Evolutionary conservation across 2,797 vertebrate species (phyloP).

Genomic region (Varecia variegata): DNA sequence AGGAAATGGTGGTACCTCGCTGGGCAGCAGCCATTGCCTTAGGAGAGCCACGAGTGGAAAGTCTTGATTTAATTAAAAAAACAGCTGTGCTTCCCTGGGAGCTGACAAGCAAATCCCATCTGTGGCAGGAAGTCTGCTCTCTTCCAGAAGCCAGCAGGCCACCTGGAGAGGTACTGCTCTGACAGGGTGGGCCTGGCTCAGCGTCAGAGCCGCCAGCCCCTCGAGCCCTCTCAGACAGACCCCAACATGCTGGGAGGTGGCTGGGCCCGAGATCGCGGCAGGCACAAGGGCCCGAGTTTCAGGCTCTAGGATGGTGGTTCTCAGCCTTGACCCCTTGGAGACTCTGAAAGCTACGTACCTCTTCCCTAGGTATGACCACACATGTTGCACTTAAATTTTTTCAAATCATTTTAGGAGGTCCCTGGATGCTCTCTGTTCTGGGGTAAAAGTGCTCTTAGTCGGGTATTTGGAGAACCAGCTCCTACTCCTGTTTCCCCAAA

Average conservation of each 20-base stretch:
- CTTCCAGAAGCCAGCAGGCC: background rate
- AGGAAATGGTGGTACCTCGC: background rate
- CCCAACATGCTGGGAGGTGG: accelerated
- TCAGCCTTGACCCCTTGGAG: background rate
- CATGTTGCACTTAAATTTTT: background rate
- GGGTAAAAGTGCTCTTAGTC: background rate
- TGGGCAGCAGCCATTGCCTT: background rate
- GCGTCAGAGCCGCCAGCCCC: background rate
- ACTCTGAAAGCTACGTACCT: background rate
- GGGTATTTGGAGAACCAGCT: background rate
- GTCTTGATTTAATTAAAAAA: conserved; percentile 20
- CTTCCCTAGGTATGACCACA: background rate
- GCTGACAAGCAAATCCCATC: background rate
- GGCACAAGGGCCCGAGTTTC: background rate
- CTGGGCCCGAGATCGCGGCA: background rate
- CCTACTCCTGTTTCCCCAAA: background rate
- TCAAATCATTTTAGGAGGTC: background rate
- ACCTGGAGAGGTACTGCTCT: background rate
- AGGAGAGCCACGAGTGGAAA: background rate
- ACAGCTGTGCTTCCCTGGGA: background rate
- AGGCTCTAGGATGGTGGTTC: background rate
- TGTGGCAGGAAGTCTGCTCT: conserved; percentile 1
- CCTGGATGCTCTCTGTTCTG: background rate
- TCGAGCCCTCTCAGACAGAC: background rate
- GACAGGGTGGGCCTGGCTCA: background rate